Evolutionary conservation across 1,140 invertebrate genomes (phyloP), one percentile per base, ranked within the genome.

Genomic region (Holcopasites calliopsidis): DNA sequence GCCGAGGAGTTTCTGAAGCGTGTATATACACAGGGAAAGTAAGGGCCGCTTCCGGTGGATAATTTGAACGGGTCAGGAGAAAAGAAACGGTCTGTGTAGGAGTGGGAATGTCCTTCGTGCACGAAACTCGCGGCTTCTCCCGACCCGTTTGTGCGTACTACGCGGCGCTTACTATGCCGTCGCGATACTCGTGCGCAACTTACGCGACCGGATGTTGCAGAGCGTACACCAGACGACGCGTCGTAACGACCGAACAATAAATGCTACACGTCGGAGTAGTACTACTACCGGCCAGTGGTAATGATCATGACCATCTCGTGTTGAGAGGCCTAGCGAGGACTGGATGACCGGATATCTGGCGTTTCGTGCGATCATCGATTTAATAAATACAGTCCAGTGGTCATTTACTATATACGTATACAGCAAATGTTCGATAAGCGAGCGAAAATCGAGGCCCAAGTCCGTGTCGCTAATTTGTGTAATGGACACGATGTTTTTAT

Each of bases 91-190:
- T 13, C 44, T 49, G 80, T 55, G 71, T 76, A 83, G 71, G 54
- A 84, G 82, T 71, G 69, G 77, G 70, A 79, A 57, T 79, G 83
- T 81, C 78, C 79, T 85, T 84, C 81, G 54, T 76, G 54, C 82
- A 79, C 68, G 79, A 76, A 85, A 84, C 71, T 58, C 44, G 83
- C 68, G 60, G 76, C n/a, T 66, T 70, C 60, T 82, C 16, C 21
- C 47, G 50, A n/a, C 58, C 74, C 65, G 70, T 83, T 82, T 82
- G 66, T 76, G 65, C 54, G 65, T 74, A 82, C 69, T 74, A 78
- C 76, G 64, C 61, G n/a, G n/a, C 16, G 66, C 42, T 82, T 83
- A 82, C 81, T 83, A 75, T 52, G 60, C 18, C 50, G 69, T 70
- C 52, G 65, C 82, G n/a, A 79, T 47, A 71, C 69, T 62, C 49